Conservation (phyloP, 2,888 invertebrate species). For the Stramonita haemastoma region DNA sequence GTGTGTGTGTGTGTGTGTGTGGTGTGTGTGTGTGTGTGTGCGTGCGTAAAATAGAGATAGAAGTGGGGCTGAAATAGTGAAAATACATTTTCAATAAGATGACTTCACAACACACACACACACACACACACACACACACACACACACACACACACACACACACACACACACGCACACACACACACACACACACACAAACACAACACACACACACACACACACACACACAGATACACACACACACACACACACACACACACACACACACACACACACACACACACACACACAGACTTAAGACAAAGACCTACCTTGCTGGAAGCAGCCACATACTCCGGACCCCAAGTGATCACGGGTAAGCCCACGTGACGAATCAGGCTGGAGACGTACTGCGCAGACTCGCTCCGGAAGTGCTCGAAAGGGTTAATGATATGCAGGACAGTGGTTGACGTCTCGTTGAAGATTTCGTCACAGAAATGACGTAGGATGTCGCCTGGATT, state of each 20-base stretch:
- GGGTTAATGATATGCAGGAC: slow-evolving; percentile 50
- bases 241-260: neutral
- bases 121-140: too few species aligned
- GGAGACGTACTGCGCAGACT: slow-evolving; percentile 46
- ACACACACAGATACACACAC: neutral
- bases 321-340: slow-evolving; percentile 47
- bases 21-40: too few species aligned
- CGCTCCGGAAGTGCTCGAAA: slow-evolving; percentile 44
- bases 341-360: slow-evolving; percentile 49
- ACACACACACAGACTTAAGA: neutral
- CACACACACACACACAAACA: slow-evolving; percentile 9
- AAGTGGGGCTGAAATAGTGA: too few species aligned
- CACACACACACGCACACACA: neutral
- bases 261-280: slow-evolving; percentile 5
- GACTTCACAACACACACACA: too few species aligned
- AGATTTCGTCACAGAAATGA: slow-evolving; percentile 46
- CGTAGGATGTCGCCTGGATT: slow-evolving; percentile 35
- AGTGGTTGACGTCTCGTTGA: slow-evolving; percentile 45
- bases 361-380: slow-evolving; percentile 44
- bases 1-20: too few species aligned
- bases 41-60: too few species aligned
- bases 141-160: neutral
- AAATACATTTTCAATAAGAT: too few species aligned
- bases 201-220: neutral
- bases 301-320: slow-evolving; percentile 29